A percentile compares a stretch with the other conserved stretches of the same genome.
Conservation (phyloP, 2,797 vertebrate genomes). For the Cirrhinus mrigala region DNA sequence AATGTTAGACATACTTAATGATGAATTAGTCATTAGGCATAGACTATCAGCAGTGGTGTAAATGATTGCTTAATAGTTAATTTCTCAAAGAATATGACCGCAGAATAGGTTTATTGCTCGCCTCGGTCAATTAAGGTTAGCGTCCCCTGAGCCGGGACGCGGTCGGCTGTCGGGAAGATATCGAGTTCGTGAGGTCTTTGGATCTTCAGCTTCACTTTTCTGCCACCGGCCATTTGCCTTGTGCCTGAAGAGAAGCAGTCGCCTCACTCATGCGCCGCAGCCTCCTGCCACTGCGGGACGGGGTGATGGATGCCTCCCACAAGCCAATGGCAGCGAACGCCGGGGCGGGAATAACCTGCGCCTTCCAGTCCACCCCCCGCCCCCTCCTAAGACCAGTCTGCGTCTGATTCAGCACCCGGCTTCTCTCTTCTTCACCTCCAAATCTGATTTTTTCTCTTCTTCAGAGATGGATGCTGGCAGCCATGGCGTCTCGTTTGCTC, state of each 20-base stretch:
- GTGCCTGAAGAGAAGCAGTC: conserved; percentile 47
- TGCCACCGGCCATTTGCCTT: conserved; percentile 38
- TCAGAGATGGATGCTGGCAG: conserved; percentile 53
- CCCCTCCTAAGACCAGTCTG: conserved; percentile 60
- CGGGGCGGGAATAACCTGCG: conserved; percentile 77
- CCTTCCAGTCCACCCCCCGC: conserved; percentile 81
- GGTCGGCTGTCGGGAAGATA: not conserved
- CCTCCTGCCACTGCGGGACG: conserved; percentile 59
- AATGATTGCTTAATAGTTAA: conserved; percentile 22
- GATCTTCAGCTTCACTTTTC: conserved; percentile 39
- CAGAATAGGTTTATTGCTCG: conserved; percentile 33
- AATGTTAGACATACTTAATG: not conserved
- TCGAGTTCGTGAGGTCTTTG: not conserved
- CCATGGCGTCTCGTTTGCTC: conserved; percentile 45
- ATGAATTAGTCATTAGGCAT: conserved; percentile 27
- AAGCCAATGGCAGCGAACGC: conserved; percentile 53
- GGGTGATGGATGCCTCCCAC: conserved; percentile 55
- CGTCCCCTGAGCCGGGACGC: not conserved
- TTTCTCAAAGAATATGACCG: conserved; percentile 32
- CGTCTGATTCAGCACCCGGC: conserved; percentile 59
- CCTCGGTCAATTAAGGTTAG: conserved; percentile 36
- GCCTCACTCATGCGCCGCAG: conserved; percentile 50
- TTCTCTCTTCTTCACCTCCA: conserved; percentile 56
- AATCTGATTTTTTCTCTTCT: conserved; percentile 42
- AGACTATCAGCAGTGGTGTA: conserved; percentile 12